Conservation (phyloP, 2,888 invertebrate species). For the Lepidocyrtinus sp. region DNA sequence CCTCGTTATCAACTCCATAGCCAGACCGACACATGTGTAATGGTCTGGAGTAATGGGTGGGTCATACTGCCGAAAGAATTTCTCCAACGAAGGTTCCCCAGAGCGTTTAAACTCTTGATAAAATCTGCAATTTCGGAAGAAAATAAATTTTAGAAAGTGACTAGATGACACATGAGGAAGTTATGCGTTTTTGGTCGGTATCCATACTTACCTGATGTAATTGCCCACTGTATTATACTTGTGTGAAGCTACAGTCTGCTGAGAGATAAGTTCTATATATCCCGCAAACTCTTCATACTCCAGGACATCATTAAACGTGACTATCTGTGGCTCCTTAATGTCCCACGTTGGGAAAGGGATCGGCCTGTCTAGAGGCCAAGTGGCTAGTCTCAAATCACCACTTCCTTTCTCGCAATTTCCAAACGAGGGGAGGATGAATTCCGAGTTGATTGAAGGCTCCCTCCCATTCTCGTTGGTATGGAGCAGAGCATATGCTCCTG, state of each 20-base stretch:
- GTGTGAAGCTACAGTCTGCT: constrained; percentile 85
- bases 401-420: constrained; percentile 11
- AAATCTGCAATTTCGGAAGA: constrained; percentile 75
- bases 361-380: constrained; percentile 81
- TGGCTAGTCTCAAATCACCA: constrained; percentile 72
- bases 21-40: constrained; percentile 92
- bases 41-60: constrained; percentile 85
- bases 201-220: constrained; percentile 78
- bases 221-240: constrained; percentile 93
- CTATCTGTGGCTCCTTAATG: constrained; percentile 71
- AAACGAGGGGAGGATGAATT: background rate
- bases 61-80: constrained; percentile 83
- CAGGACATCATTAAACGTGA: constrained; percentile 75
- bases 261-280: constrained; percentile 84
- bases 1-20: constrained; percentile 83
- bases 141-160: too few relatives aligned
- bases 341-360: constrained; percentile 86
- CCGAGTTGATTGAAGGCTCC: constrained; percentile 20
- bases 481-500: constrained; percentile 10
- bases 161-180: too few relatives aligned
- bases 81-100: constrained; percentile 78
- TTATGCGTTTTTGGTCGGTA: constrained; percentile 15
- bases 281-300: constrained; percentile 86
- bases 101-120: constrained; percentile 76
- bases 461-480: too few relatives aligned